A percentile compares a stretch with the other conserved stretches of the same genome.
phyloP scores from a whole-genome alignment of 1,140 invertebrate species.

The Colletes gigas region DNA sequence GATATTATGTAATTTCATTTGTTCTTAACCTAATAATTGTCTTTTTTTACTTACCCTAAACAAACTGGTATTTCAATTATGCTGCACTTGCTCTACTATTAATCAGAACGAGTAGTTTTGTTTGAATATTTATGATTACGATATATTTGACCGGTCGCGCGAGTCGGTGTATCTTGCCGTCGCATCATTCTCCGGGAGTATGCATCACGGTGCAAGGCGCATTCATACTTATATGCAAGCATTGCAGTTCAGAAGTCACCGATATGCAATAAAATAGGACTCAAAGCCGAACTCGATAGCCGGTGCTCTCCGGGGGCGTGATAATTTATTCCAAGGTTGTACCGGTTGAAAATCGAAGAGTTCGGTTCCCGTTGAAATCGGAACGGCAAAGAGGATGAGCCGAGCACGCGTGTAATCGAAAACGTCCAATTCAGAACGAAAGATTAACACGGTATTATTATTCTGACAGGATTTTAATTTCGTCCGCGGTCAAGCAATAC shows the following conservation, averaged over 20 bases:
- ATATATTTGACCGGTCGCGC: too few species aligned
- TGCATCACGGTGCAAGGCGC: background rate
- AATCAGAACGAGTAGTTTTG: too few species aligned
- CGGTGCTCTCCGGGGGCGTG: background rate
- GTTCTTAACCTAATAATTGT: too few species aligned
- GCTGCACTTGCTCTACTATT: too few species aligned
- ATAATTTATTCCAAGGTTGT: constrained; percentile 46
- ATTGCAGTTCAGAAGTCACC: constrained; percentile 2
- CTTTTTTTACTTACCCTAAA: too few species aligned
- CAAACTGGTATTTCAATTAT: too few species aligned
- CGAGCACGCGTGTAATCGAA: constrained; percentile 71
- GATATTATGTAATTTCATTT: too few species aligned
- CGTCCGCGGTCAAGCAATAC: constrained; percentile 60
- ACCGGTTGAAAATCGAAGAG: constrained; percentile 43
- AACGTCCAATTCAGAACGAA: constrained; percentile 77
- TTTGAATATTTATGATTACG: too few species aligned
- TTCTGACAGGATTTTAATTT: constrained; percentile 81
- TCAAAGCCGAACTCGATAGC: background rate
- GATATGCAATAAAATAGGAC: constrained; percentile 3
- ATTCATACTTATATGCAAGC: background rate
- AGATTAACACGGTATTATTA: constrained; percentile 77
- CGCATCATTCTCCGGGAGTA: background rate
- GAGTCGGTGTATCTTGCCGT: too few species aligned
- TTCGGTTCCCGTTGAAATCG: constrained; percentile 37
- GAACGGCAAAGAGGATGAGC: constrained; percentile 26